phyloP scores from a whole-genome alignment of 2,113 vertebrate genomes.

The Synchiropus splendidus region DNA sequence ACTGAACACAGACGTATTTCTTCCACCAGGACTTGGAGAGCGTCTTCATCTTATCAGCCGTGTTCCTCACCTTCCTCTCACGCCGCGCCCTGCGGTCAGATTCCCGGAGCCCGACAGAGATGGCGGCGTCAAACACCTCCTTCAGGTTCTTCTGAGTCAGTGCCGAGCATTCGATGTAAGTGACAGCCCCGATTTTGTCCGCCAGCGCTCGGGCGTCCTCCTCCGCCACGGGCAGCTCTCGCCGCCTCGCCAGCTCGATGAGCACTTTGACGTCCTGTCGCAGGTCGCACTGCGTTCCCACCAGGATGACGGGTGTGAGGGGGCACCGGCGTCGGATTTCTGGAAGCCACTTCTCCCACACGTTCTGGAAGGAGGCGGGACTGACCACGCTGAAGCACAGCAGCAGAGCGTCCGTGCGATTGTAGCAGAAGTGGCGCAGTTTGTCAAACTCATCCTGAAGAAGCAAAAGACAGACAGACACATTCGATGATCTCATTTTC shows the following conservation, averaged over 20 bases:
- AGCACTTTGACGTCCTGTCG: slow-evolving; percentile 74
- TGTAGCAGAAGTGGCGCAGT: slow-evolving; percentile 78
- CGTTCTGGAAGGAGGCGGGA: slow-evolving; percentile 76
- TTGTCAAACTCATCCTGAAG: slow-evolving; percentile 77
- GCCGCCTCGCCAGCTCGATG: slow-evolving; percentile 65
- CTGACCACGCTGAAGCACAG: slow-evolving; percentile 81
- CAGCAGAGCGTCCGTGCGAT: slow-evolving; percentile 68
- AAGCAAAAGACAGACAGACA: slow-evolving; percentile 3
- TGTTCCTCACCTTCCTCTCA: slow-evolving; percentile 67
- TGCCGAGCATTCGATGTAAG: slow-evolving; percentile 75
- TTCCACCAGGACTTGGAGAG: slow-evolving; percentile 81
- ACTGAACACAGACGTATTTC: slow-evolving; percentile 76
- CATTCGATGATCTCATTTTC: background rate
- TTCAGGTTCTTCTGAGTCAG: slow-evolving; percentile 80
- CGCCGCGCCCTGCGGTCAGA: slow-evolving; percentile 52
- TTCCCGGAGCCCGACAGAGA: slow-evolving; percentile 65
- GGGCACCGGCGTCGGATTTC: slow-evolving; percentile 74
- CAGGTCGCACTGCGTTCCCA: slow-evolving; percentile 77
- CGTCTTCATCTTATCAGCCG: slow-evolving; percentile 75
- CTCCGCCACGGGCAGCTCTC: slow-evolving; percentile 63
- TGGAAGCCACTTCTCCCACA: slow-evolving; percentile 74
- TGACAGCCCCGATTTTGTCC: slow-evolving; percentile 66
- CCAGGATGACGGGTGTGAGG: slow-evolving; percentile 65
- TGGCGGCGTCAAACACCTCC: slow-evolving; percentile 78
- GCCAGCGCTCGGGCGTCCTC: slow-evolving; percentile 63